Percentiles rank a stretch among this genome's conserved stretches.
phyloP scores from a whole-genome alignment of 2,888 invertebrate genomes.

The Ephialtes manifestator region DNA sequence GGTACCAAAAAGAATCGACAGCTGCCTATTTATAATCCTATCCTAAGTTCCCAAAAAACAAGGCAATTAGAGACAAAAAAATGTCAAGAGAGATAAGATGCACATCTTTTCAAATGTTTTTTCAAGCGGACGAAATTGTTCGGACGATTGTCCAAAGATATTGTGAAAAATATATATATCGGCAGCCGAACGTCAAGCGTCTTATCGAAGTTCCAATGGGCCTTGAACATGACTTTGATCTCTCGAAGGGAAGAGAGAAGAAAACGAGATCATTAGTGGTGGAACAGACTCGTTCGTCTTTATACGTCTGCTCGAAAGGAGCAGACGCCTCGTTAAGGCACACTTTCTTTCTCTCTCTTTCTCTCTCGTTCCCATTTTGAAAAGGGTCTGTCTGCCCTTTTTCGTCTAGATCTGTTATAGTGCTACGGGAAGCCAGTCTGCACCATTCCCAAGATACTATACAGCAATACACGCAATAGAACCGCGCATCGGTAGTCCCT shows the following conservation, averaged over 20 bases:
- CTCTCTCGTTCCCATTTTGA: background rate
- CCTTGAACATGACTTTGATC: slow-evolving; percentile 67
- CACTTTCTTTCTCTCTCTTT: slow-evolving; percentile 29
- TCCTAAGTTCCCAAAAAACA: too few species aligned
- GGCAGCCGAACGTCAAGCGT: slow-evolving; percentile 9
- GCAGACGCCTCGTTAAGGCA: slow-evolving; percentile 53
- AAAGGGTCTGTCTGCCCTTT: slow-evolving; percentile 26
- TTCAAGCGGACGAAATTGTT: background rate
- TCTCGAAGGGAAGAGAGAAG: slow-evolving; percentile 50
- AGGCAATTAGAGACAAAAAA: too few species aligned
- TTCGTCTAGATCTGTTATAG: slow-evolving; percentile 24
- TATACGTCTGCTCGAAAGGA: slow-evolving; percentile 45
- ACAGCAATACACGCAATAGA: slow-evolving; percentile 3
- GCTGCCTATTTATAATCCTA: too few species aligned
- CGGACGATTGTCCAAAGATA: slow-evolving; percentile 24
- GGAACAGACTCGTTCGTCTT: slow-evolving; percentile 70
- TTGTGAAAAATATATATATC: slow-evolving; percentile 24
- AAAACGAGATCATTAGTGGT: slow-evolving; percentile 76
- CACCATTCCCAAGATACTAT: slow-evolving; percentile 18
- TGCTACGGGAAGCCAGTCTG: background rate
- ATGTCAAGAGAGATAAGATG: too few species aligned
- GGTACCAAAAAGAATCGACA: too few species aligned
- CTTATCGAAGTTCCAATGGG: slow-evolving; percentile 55
- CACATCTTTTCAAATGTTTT: too few species aligned
- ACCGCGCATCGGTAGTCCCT: slow-evolving; percentile 4